Evolutionary conservation across 2,797 vertebrate species (phyloP).

Genomic region (Gouania willdenowi): DNA sequence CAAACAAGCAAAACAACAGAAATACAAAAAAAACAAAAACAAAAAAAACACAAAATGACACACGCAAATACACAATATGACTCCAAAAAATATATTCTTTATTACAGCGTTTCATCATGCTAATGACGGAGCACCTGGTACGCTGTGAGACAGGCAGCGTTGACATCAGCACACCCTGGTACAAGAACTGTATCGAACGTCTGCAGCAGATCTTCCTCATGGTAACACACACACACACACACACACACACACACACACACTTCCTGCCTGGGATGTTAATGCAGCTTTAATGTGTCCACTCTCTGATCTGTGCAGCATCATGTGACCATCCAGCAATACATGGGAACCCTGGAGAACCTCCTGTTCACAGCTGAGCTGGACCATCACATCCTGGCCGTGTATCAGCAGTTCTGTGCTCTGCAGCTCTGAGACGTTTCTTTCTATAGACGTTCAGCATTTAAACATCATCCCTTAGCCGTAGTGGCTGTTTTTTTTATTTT

Average conservation of each 20-base stretch:
- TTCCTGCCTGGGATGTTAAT: no score
- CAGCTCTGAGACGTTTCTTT: constrained; percentile 79
- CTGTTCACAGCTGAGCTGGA: constrained; percentile 97
- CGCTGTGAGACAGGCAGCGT: constrained; percentile 92
- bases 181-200: constrained; percentile 94
- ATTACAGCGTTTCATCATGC: constrained; percentile 99
- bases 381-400: constrained; percentile 94
- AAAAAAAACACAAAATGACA: no score
- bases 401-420: constrained; percentile 97
- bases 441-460: constrained; percentile 45
- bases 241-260: not conserved
- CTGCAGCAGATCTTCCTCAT: constrained; percentile 96
- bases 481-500: not conserved
- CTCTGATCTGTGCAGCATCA: constrained; percentile 80
- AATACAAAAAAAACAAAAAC: no score
- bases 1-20: no score
- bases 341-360: constrained; percentile 97
- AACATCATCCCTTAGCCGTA: constrained; percentile 18
- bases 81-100: no score
- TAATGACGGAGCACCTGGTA: constrained; percentile 94
- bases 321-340: constrained; percentile 96
- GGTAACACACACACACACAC: constrained; percentile 67
- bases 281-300: no score
- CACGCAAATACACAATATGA: no score
- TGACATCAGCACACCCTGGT: constrained; percentile 92